Base-by-base conservation (phyloP, 2,797 vertebrate species). In the Aphelocoma californica region DNA sequence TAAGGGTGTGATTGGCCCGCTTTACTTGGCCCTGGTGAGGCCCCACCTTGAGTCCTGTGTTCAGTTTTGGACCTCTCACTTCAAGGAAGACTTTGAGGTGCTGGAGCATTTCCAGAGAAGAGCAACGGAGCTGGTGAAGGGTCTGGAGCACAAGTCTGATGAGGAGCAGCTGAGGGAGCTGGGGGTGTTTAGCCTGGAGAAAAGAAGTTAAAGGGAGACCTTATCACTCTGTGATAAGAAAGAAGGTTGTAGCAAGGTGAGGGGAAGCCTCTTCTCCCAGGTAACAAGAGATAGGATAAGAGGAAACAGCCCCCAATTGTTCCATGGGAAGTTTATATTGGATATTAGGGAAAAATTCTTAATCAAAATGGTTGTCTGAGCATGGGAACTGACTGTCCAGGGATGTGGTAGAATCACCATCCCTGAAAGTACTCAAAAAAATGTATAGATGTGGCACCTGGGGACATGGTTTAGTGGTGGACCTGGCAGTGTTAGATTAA, bases 81-180 rank as follows among this genome's bases (percentile, higher is more conserved):
- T 31, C 44, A 36, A 36, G 21, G 32, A 44, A 14, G 61, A 50
- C 36, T 18, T 8, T 28, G 32, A 18, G 14, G 36, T 7, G 26
- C 26, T 50, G 51, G 26, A 66, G 7, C 0, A 0, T 23, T 10
- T 10, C 36, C 26, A 58, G 36, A 66, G 53, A 51, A 28, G 23
- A 12, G 18, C 21, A 57, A 12, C 0, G 0, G 21, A 51, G 36
- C 45, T 66, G 36, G 18, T 16, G 16, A 34, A 53, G 32, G 3
- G 17, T 44, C 40, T 51, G 36, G 18, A 36, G 23, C 21, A 32
- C 20, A 66, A 26, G 20, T 42, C 17, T 31, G 31, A 50, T 31
- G 36, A 66, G 26, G 21, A 66, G 12, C 21, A 31, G 12, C 36
- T 58, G 53, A 44, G 26, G 32, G 18, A 84, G 2, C 18, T 50